Evolutionary conservation across 2,888 invertebrate genomes (phyloP).

Genomic region (Drosophila acutilabella): DNA sequence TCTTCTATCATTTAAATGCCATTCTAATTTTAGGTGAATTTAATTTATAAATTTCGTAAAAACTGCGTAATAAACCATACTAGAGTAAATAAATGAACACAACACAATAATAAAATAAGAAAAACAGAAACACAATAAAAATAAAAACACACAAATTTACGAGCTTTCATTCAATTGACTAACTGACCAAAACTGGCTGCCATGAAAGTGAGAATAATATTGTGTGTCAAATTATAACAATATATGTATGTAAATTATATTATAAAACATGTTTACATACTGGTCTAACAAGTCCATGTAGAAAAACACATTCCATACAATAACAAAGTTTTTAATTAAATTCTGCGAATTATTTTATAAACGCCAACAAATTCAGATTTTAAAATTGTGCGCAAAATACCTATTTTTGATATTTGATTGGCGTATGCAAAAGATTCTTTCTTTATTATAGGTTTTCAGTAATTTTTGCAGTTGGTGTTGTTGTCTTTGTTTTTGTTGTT

Average conservation of each 20-base stretch:
- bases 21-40: background rate
- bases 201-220: slow-evolving; percentile 19
- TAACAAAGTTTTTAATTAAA: slow-evolving; percentile 72
- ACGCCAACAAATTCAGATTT: slow-evolving; percentile 57
- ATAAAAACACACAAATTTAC: slow-evolving; percentile 10
- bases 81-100: slow-evolving; percentile 44
- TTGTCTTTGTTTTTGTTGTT: slow-evolving; percentile 5
- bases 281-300: slow-evolving; percentile 9
- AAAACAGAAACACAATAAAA: slow-evolving; percentile 2
- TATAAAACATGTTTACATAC: slow-evolving; percentile 38
- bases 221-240: slow-evolving; percentile 17
- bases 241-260: slow-evolving; percentile 13
- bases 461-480: slow-evolving; percentile 3
- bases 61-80: slow-evolving; percentile 55
- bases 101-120: background rate
- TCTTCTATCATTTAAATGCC: background rate
- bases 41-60: background rate
- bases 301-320: slow-evolving; percentile 51
- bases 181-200: slow-evolving; percentile 14
- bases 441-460: slow-evolving; percentile 14
- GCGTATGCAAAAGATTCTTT: slow-evolving; percentile 46
- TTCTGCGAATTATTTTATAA: slow-evolving; percentile 61
- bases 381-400: slow-evolving; percentile 17
- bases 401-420: slow-evolving; percentile 68
- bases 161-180: slow-evolving; percentile 25